phyloP scores from a whole-genome alignment of 1,140 invertebrate species.

The Eurosta solidaginis region DNA sequence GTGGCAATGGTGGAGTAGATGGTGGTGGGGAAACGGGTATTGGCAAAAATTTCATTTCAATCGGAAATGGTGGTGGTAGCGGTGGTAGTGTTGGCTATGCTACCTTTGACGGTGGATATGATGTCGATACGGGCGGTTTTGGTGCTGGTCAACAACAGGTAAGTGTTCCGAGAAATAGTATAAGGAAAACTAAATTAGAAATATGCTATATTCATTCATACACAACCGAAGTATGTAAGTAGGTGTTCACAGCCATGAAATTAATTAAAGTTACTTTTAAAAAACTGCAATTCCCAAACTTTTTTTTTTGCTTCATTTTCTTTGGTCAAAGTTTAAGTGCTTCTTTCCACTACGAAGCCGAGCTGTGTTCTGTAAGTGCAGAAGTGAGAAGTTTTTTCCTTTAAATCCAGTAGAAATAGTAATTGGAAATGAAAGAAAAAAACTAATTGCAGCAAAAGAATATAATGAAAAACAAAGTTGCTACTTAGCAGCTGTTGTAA shows the following conservation, averaged over 20 bases:
- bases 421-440: background rate
- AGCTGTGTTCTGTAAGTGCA: no score
- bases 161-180: no score
- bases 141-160: conserved; percentile 3
- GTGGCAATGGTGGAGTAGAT: background rate
- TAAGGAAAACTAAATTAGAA: no score
- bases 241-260: no score
- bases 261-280: background rate
- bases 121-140: background rate
- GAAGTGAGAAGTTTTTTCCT: background rate
- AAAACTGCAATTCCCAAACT: background rate
- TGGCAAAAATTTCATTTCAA: background rate
- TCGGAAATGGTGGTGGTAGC: background rate
- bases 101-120: background rate
- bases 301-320: background rate
- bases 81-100: background rate
- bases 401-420: background rate
- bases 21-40: background rate
- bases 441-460: background rate
- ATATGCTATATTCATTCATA: no score
- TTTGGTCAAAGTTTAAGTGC: background rate
- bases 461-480: background rate
- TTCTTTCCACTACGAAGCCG: no score
- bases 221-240: no score
- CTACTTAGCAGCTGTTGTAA: background rate